These are phyloP conservation scores for Mesorhabditis spiculigera DNA, from an alignment of 2,888 invertebrate genomes.

Conservation along the genomic window DNA sequence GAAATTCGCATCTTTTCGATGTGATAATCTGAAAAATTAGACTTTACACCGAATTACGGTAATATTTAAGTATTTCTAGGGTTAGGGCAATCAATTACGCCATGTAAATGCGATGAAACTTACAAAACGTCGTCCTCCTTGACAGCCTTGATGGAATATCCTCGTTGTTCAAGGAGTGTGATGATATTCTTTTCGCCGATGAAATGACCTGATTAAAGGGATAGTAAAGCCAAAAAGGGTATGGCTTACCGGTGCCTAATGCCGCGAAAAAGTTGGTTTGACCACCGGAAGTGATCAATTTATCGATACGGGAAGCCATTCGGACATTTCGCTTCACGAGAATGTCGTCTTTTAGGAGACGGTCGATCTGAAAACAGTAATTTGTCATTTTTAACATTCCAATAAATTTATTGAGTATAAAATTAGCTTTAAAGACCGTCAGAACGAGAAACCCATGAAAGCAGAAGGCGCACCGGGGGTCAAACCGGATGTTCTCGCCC, in stretches of 20 bases:
- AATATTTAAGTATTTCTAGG: neutral
- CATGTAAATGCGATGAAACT: neutral
- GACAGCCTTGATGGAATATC: neutral
- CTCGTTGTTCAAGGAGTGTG: neutral
- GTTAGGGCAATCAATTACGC: too few species aligned
- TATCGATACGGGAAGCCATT: constrained; percentile 63
- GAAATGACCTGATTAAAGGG: neutral
- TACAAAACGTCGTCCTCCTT: neutral
- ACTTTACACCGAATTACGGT: neutral
- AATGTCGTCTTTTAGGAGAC: constrained; percentile 64
- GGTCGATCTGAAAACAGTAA: constrained; percentile 58
- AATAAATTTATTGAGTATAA: too few species aligned
- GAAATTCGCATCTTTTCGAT: neutral
- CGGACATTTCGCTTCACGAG: constrained; percentile 63
- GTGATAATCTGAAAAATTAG: neutral
- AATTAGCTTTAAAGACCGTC: too few species aligned
- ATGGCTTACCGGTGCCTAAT: constrained; percentile 63
- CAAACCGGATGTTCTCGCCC: too few species aligned
- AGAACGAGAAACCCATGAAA: too few species aligned
- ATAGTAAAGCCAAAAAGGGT: neutral
- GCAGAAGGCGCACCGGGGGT: too few species aligned
- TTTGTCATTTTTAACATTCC: neutral
- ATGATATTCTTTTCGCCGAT: neutral
- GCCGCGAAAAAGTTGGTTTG: constrained; percentile 64
- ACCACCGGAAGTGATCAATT: constrained; percentile 61